Conservation (phyloP, 2,888 invertebrate species). For the Drosophila kuntzei region DNA sequence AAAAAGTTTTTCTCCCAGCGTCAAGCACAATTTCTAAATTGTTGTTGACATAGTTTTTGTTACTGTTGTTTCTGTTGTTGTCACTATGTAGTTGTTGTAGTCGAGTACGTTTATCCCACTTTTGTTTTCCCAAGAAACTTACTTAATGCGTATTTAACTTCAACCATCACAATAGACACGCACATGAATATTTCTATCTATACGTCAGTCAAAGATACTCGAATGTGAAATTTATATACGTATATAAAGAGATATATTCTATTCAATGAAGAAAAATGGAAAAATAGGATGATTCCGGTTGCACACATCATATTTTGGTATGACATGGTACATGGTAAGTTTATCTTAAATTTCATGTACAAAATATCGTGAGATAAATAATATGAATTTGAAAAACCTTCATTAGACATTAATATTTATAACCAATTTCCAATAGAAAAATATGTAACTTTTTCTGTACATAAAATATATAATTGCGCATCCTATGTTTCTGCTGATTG, state of each 20-base stretch:
- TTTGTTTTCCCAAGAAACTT: slow-evolving; percentile 36
- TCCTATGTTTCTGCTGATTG: too few species aligned
- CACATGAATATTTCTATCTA: slow-evolving; percentile 7
- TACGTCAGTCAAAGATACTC: neutral
- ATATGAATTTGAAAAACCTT: too few species aligned
- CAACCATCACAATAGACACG: slow-evolving; percentile 20
- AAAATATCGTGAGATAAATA: too few species aligned
- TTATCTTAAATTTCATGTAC: too few species aligned
- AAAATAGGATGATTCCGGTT: too few species aligned
- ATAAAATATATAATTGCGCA: too few species aligned
- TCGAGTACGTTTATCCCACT: slow-evolving; percentile 14
- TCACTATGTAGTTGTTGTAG: slow-evolving; percentile 13
- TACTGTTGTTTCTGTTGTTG: slow-evolving; percentile 15
- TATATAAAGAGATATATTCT: neutral
- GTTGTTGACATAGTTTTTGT: slow-evolving; percentile 57
- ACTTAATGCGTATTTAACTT: slow-evolving; percentile 50
- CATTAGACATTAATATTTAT: too few species aligned
- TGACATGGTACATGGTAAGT: too few species aligned
- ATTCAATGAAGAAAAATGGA: too few species aligned
- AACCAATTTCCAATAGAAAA: too few species aligned
- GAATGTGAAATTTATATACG: neutral
- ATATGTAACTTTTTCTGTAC: too few species aligned
- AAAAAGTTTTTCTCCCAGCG: slow-evolving; percentile 61
- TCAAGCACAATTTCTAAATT: slow-evolving; percentile 72
- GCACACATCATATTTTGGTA: too few species aligned